These are phyloP conservation scores for Celastrina argiolus DNA, from an alignment of 2,888 invertebrate genomes.

Conservation along the genomic window DNA sequence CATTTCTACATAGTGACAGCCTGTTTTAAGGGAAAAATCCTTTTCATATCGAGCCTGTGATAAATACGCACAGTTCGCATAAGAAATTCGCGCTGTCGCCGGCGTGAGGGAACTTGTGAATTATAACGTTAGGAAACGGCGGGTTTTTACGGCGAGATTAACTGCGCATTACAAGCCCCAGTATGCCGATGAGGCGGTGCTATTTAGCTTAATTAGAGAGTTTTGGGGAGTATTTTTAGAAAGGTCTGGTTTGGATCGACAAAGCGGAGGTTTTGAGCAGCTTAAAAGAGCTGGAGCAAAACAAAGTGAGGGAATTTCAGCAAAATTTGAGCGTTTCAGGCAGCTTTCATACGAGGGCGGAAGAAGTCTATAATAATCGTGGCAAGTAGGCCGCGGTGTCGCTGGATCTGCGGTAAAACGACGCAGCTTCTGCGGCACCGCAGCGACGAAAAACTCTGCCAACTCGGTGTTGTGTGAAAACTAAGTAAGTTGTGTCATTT, in stretches of 20 bases:
- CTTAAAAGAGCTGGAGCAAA: slow-evolving; percentile 7
- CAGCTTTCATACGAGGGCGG: no score
- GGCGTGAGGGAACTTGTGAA: slow-evolving; percentile 56
- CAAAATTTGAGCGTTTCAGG: no score
- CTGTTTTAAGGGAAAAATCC: not conserved
- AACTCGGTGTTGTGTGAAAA: no score
- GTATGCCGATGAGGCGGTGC: slow-evolving; percentile 67
- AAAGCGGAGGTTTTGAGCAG: not conserved
- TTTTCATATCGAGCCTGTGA: slow-evolving; percentile 42
- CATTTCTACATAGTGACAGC: not conserved
- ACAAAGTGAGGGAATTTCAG: no score
- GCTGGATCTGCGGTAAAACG: no score
- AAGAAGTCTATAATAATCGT: no score
- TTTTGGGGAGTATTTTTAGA: slow-evolving; percentile 29
- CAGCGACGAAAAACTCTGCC: no score
- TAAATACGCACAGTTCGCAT: slow-evolving; percentile 57
- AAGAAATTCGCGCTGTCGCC: slow-evolving; percentile 63
- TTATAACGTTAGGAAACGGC: slow-evolving; percentile 61
- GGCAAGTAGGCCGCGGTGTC: no score
- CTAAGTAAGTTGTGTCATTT: no score
- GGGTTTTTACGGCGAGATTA: slow-evolving; percentile 68
- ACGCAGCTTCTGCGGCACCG: no score
- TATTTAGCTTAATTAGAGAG: slow-evolving; percentile 61
- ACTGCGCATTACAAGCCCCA: slow-evolving; percentile 67
- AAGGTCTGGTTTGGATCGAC: not conserved